Evolutionary conservation across 2,113 vertebrate species (phyloP), one percentile per base, ranked within the genome.

Genomic region (Lagenorhynchus albirostris): DNA sequence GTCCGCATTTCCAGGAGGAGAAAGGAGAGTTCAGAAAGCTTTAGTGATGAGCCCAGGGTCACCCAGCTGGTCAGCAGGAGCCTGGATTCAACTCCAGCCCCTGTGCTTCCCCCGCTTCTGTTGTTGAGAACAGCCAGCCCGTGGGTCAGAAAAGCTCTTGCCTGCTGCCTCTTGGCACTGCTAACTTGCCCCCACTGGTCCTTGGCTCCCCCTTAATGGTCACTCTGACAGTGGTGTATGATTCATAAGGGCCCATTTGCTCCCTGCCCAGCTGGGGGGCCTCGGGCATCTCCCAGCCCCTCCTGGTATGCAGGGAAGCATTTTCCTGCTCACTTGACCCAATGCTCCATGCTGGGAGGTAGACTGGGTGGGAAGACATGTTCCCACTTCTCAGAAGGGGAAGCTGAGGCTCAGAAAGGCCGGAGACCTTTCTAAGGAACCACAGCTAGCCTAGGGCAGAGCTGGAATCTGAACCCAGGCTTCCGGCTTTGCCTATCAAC

Each of bases 101-200:
- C 25, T 12, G 0, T 0, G 26, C 14, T 23, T 18, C 3, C 15
- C 53, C 11, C 0, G 0, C 92, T 55, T 92, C 91, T 77, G 6
- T 23, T 17, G 53, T 26, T 71, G 93, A 97, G 97, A 79, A 83
- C 36, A 2, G 82, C 31, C 89, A 50, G 71, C 55, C 7, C 33
- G 23, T 17, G 1, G 1, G 3, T 20, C 18, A 31, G 96, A 76
- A 67, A 67, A 80, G 80, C 93, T 96, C 96, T 92, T 1, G 93
- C 77, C 77, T 0, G 17, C 23, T 87, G 88, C 97, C 86, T 71
- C 55, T 3, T 1, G 0, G 68, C 74, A 31, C 15, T 17, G n/a
- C 23, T 71, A 13, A 0, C 3, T 4, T 58, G 71, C 14, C 47
- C 50, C 53, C 15, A 1, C 9, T 31, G 26, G 41, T 44, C 21